A percentile compares a stretch with the other conserved stretches of the same genome.
Evolutionary conservation across 2,113 vertebrate species (phyloP).

Genomic region (Salvelinus alpinus): DNA sequence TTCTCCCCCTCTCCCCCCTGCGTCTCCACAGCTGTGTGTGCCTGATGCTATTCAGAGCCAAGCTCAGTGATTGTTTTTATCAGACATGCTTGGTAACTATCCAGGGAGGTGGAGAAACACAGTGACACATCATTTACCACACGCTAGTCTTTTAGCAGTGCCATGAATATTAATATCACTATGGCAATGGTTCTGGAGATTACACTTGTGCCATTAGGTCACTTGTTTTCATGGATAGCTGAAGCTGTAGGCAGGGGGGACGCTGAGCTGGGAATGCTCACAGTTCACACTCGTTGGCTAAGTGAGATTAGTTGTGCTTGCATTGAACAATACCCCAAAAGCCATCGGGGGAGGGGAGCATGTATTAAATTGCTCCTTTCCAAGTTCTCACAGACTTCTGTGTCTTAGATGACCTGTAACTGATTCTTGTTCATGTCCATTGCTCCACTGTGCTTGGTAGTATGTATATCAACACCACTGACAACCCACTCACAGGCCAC

Average conservation of each 20-base stretch:
- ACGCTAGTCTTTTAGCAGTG: background rate
- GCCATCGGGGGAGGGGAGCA: background rate
- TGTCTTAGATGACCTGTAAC: background rate
- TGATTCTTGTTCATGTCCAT: background rate
- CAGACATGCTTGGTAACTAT: background rate
- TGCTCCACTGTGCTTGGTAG: background rate
- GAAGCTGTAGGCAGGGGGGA: background rate
- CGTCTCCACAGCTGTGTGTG: background rate
- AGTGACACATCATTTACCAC: conserved; percentile 4
- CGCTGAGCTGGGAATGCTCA: background rate
- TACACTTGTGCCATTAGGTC: background rate
- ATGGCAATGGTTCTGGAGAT: conserved; percentile 13
- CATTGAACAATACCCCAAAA: background rate
- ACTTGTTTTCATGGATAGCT: background rate
- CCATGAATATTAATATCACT: conserved; percentile 17
- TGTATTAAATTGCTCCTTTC: background rate
- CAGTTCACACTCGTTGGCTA: conserved; percentile 2
- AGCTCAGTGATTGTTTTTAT: conserved; percentile 7
- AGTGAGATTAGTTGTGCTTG: background rate
- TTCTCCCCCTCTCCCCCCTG: background rate
- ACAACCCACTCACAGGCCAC: background rate
- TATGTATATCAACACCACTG: background rate
- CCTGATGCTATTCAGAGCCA: background rate
- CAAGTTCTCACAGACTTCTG: background rate
- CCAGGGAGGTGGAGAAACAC: conserved; percentile 2